These are phyloP conservation scores for Crotalus helleri DNA, from an alignment of 2,113 vertebrate genomes.

Conservation along the genomic window DNA sequence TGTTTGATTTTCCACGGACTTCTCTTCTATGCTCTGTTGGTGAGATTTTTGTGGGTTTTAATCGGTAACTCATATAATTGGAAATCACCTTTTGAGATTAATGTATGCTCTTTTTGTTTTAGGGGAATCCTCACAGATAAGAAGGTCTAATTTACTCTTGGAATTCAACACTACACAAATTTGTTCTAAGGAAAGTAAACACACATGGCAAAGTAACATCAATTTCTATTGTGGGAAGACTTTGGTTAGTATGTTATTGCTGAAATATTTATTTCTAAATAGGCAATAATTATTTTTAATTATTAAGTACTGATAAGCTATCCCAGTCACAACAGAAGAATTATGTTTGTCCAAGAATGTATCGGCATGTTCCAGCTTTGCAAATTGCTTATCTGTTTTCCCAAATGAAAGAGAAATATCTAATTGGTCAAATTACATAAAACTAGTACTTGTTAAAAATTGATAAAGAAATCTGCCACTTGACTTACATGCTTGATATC, in stretches of 20 bases:
- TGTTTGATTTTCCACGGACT: not conserved
- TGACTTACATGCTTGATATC: not conserved
- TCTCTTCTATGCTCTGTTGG: not conserved
- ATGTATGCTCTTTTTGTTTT: conserved; percentile 4
- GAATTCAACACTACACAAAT: conserved; percentile 68
- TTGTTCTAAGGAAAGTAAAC: conserved; percentile 64
- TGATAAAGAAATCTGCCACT: not conserved
- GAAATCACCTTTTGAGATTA: not conserved
- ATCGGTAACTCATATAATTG: not conserved
- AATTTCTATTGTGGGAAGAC: conserved; percentile 92
- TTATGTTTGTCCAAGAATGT: not conserved
- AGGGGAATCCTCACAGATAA: conserved; percentile 75
- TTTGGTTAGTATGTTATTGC: conserved; percentile 75
- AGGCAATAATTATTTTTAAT: not conserved
- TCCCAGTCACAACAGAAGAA: not conserved
- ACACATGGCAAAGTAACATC: conserved; percentile 81
- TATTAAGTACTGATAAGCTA: not conserved
- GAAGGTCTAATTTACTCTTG: conserved; percentile 70
- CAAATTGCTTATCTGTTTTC: not conserved
- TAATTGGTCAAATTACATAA: not conserved
- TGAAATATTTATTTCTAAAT: not conserved
- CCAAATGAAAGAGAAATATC: not conserved
- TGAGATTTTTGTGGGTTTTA: not conserved
- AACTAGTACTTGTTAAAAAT: not conserved
- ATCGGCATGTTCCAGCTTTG: not conserved